Evolutionary conservation across 2,888 invertebrate species (phyloP), one percentile per base, ranked within the genome.

Genomic region (Trachelus troglodyta): DNA sequence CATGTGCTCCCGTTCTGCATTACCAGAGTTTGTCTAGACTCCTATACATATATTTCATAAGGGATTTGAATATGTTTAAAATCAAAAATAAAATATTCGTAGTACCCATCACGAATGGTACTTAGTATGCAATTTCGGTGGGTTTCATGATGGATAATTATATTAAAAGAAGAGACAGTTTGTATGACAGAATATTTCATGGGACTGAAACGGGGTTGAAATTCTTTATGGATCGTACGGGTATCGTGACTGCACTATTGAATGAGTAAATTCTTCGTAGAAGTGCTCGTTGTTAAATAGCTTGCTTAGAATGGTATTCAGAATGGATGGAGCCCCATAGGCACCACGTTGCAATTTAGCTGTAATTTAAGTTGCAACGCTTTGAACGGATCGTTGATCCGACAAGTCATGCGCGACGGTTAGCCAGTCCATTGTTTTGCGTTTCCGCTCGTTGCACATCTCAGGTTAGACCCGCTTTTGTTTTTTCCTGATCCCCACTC

Each of bases 331-430:
- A 23, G 56, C 23, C 56, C 56, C 23, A 56, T 56, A 56, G 56
- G 56, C 56, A 56, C 9, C 23, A 56, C 56, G 56, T 56, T 71
- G 71, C 71, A 71, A 71, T 71, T 71, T 71, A 71, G 71, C 71
- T 71, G 71, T 69, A 56, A 37, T 56, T 77, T 68, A 81, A 79
- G 76, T 82, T 80, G 77, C 76, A 56, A 69, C 35, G 76, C 68
- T 79, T 75, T 37, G 74, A 77, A 85, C 79, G 87, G 87, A 86
- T 87, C 86, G 81, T 87, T 87, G 86, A 84, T 83, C 79, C 81
- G 40, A 69, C 82, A 77, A 87, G 82, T 84, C 86, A 82, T 81
- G 83, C 84, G 85, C 83, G 81, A 86, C 85, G 81, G 78, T 75
- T 71, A 35, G 77, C 68, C 69, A 77, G 69, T 79, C 82, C 81